These are phyloP conservation scores for Drosophila pullipes DNA, from an alignment of 2,888 invertebrate species.

Conservation along the genomic window DNA sequence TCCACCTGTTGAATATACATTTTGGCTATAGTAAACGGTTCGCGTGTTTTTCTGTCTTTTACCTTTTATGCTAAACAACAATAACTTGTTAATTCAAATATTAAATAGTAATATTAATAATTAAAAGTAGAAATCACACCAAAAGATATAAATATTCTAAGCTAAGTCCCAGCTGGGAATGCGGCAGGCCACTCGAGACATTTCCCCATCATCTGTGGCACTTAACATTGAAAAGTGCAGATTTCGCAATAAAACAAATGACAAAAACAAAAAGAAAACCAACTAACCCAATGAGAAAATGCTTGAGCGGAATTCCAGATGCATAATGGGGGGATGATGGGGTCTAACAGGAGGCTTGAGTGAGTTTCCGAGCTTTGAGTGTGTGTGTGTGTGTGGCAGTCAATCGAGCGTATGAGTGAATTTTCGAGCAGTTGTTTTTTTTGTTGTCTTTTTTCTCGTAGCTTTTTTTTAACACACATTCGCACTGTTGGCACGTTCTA, in stretches of 20 bases:
- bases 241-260: conserved; percentile 34
- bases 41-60: not conserved
- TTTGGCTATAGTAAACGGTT: not conserved
- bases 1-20: conserved; percentile 3
- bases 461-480: conserved; percentile 65
- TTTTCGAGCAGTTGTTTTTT: conserved; percentile 38
- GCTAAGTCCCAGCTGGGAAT: conserved; percentile 2
- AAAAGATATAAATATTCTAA: not conserved
- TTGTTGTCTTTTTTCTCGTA: conserved; percentile 29
- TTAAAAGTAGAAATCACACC: not conserved
- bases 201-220: conserved; percentile 24
- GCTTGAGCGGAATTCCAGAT: conserved; percentile 15
- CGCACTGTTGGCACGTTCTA: conserved; percentile 65
- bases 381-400: conserved; percentile 48
- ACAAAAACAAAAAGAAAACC: conserved; percentile 17
- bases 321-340: not conserved
- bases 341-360: conserved; percentile 39
- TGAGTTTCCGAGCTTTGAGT: conserved; percentile 67
- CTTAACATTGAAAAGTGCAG: conserved; percentile 46
- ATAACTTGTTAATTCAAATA: not conserved
- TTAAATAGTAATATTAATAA: not conserved
- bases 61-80: not conserved
- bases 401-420: conserved; percentile 56
- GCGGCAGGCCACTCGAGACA: not conserved
- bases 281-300: conserved; percentile 26